Percentiles rank a stretch among this genome's conserved stretches.
Conservation (phyloP, 1,140 invertebrate genomes). For the Drosophila pseudoananassae region DNA sequence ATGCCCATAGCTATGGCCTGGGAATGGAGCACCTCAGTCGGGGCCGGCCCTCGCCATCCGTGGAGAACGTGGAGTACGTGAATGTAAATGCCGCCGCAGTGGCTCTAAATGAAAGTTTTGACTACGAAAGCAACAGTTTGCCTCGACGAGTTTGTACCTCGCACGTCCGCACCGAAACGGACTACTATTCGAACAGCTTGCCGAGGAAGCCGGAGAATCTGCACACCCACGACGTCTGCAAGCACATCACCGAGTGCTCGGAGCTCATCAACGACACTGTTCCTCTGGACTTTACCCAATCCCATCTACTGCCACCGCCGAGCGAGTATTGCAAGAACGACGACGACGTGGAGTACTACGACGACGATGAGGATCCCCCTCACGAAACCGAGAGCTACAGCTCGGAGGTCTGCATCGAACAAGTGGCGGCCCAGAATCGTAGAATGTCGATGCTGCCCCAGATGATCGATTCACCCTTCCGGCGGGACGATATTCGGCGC, state of each 20-base stretch:
- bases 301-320: slow-evolving; percentile 72
- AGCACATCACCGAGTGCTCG: slow-evolving; percentile 75
- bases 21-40: slow-evolving; percentile 68
- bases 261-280: slow-evolving; percentile 69
- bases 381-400: slow-evolving; percentile 69
- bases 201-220: slow-evolving; percentile 59
- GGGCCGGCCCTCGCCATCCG: slow-evolving; percentile 27
- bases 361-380: slow-evolving; percentile 48
- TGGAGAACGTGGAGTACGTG: slow-evolving; percentile 64
- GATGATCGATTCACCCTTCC: slow-evolving; percentile 67
- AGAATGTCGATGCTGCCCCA: slow-evolving; percentile 74
- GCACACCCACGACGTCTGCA: slow-evolving; percentile 73
- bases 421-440: slow-evolving; percentile 43
- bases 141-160: slow-evolving; percentile 72
- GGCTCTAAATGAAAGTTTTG: slow-evolving; percentile 72
- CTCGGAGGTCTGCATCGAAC: slow-evolving; percentile 61
- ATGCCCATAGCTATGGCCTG: slow-evolving; percentile 60
- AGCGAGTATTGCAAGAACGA: slow-evolving; percentile 77
- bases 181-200: slow-evolving; percentile 78
- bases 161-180: slow-evolving; percentile 66
- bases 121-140: slow-evolving; percentile 81
- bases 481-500: slow-evolving; percentile 67
- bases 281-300: slow-evolving; percentile 68
- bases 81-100: slow-evolving; percentile 68
- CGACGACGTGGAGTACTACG: slow-evolving; percentile 58